These are phyloP conservation scores for Pseudoatta argentina DNA, from an alignment of 1,140 invertebrate species.

Conservation along the genomic window DNA sequence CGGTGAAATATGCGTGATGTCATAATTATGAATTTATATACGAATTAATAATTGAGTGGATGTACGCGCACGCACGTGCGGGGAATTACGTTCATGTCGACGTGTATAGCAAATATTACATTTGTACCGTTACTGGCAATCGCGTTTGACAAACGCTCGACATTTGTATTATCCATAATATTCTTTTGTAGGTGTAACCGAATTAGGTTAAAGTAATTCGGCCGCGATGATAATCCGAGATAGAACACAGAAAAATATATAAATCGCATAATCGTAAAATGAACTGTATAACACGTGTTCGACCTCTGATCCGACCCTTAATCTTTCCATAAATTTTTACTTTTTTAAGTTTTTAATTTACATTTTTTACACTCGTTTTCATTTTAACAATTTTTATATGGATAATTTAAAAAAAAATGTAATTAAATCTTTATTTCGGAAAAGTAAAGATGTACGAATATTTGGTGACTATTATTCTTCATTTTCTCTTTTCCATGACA, in stretches of 20 bases:
- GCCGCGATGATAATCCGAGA: constrained; percentile 40
- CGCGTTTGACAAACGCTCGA: constrained; percentile 57
- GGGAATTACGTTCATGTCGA: constrained; percentile 54
- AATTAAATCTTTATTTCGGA: neutral
- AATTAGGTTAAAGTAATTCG: constrained; percentile 60
- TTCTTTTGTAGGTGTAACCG: constrained; percentile 38
- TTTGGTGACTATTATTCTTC: neutral
- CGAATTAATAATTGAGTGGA: constrained; percentile 60
- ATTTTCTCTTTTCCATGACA: neutral
- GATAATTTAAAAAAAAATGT: neutral
- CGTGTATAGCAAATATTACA: constrained; percentile 41
- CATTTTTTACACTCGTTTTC: neutral
- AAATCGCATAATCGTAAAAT: constrained; percentile 53
- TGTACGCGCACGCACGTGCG: constrained; percentile 41
- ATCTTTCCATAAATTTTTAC: neutral
- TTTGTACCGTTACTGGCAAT: constrained; percentile 53
- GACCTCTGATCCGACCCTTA: neutral
- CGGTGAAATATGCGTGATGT: constrained; percentile 57
- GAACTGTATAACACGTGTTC: constrained; percentile 26
- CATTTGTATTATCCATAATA: constrained; percentile 49
- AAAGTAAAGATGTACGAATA: neutral
- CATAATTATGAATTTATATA: constrained; percentile 62
- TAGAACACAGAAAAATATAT: constrained; percentile 12
- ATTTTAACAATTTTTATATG: neutral
- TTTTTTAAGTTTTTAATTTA: neutral